These are phyloP conservation scores for Chouioia cunea DNA, from an alignment of 2,888 invertebrate species.

Conservation along the genomic window DNA sequence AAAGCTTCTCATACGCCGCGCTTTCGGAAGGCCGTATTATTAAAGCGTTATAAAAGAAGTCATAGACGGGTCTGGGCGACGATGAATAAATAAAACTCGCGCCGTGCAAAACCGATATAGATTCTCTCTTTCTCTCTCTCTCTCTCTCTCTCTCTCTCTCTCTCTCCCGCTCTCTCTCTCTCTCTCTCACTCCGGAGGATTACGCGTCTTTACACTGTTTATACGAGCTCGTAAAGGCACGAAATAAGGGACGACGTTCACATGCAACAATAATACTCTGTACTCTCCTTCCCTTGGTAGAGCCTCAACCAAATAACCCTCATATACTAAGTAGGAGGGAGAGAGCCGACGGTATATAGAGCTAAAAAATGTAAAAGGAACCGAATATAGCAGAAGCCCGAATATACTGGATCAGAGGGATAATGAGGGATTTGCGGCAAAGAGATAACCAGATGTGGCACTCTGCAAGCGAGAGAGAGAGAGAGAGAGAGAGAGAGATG, in stretches of 20 bases:
- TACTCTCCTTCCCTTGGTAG: not conserved
- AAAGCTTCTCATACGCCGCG: not conserved
- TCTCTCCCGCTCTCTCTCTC: not conserved
- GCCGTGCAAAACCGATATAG: not conserved
- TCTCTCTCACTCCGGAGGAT: not conserved
- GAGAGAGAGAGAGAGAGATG: too few species aligned
- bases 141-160: not conserved
- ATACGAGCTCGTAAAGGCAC: conserved; percentile 29
- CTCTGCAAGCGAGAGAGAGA: too few species aligned
- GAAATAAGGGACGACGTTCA: conserved; percentile 18
- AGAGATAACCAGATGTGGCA: conserved; percentile 20
- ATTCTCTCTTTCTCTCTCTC: not conserved
- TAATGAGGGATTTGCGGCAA: conserved; percentile 31
- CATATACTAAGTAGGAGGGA: not conserved
- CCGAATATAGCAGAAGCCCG: not conserved
- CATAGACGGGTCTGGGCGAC: not conserved
- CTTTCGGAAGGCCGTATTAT: conserved; percentile 8
- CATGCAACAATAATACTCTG: conserved; percentile 36
- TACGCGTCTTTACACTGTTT: not conserved
- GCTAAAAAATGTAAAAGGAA: conserved; percentile 35
- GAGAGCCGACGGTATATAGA: too few species aligned
- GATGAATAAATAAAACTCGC: conserved; percentile 12
- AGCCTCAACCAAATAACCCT: conserved; percentile 27
- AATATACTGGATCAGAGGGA: conserved; percentile 6
- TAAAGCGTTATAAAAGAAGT: conserved; percentile 22